Evolutionary conservation across 1,140 invertebrate genomes (phyloP), one percentile per base, ranked within the genome.

Genomic region (Cotesia vestalis): DNA sequence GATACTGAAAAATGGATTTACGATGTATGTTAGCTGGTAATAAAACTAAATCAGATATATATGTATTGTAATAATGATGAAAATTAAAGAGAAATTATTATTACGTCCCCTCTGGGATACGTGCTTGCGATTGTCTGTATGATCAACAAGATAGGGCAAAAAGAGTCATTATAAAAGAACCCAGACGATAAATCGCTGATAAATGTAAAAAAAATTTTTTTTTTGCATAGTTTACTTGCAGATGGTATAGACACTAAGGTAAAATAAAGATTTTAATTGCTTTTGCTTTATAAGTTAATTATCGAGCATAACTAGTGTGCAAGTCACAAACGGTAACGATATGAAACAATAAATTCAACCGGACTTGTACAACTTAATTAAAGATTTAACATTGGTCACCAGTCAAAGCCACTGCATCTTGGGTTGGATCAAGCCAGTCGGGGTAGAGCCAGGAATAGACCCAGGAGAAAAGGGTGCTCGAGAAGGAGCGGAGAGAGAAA

Each of bases 21-120:
- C 40, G 40, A 46, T 46, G 40, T 46, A 8, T 46, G 40, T 46
- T 46, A 46, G 40, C 11, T 8, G 11, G 40, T 62, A 60, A 51
- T 67, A 63, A 53, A 12, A 64, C 27, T 14, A 34, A 70, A 52
- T 46, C 14, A 70, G 35, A 59, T 66, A 27, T 27, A 27, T 27
- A 27, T 27, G 27, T 27, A 72, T 55, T 60, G 36, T 55, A n/a
- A 72, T 66, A 66, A 72, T 72, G 62, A 66, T 57, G 40, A 66
- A 66, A 55, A 72, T 69, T 69, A 69, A 69, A 69, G 68, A 69
- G 68, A 66, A 72, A 73, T 66, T 72, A 66, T 72, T n/a, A 60
- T 46, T 27, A 60, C 38, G 36, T 36, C 68, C 55, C 40, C 40
- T 11, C 11, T 3, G 40, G 40, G 17, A 17, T 27, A 27, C 12